Conservation (phyloP, 2,888 invertebrate species). For the Mythimna loreyi region DNA sequence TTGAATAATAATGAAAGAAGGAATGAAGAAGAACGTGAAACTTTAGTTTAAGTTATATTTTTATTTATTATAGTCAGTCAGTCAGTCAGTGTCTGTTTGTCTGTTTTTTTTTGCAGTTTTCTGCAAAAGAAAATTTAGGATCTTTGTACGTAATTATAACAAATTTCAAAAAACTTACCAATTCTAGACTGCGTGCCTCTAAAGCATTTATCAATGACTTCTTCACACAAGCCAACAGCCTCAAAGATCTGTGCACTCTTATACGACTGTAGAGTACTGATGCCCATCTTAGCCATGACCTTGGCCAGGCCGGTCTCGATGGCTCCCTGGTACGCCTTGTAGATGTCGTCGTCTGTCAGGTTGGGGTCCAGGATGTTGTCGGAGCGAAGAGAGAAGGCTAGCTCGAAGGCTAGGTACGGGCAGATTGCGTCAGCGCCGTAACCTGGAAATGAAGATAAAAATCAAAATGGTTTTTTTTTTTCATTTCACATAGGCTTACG, state of each 20-base stretch:
- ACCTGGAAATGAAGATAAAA: slow-evolving; percentile 80
- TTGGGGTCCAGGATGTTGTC: slow-evolving; percentile 95
- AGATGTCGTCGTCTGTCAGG: slow-evolving; percentile 95
- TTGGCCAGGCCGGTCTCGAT: slow-evolving; percentile 94
- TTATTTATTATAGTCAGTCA: too few relatives aligned
- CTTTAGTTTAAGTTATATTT: too few relatives aligned
- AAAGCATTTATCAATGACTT: slow-evolving; percentile 98
- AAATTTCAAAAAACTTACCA: slow-evolving; percentile 76
- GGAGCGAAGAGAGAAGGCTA: slow-evolving; percentile 96
- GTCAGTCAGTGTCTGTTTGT: too few relatives aligned
- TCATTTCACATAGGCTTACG: too few relatives aligned
- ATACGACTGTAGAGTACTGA: slow-evolving; percentile 99
- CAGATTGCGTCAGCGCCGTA: slow-evolving; percentile 99
- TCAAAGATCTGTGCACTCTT: slow-evolving; percentile 99
- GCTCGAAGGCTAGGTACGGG: slow-evolving; percentile 98
- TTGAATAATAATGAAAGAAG: too few relatives aligned
- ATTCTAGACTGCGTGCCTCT: slow-evolving; percentile 93
- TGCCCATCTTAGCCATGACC: slow-evolving; percentile 99
- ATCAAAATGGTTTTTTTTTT: too few relatives aligned
- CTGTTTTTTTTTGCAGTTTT: too few relatives aligned
- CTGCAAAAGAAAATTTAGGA: too few relatives aligned
- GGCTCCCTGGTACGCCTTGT: slow-evolving; percentile 96
- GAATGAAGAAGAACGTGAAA: too few relatives aligned
- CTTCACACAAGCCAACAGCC: slow-evolving; percentile 98
- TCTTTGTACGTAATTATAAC: too few relatives aligned